Evolutionary conservation across 2,113 vertebrate species (phyloP).

Genomic region (Micronycteris hirsuta): DNA sequence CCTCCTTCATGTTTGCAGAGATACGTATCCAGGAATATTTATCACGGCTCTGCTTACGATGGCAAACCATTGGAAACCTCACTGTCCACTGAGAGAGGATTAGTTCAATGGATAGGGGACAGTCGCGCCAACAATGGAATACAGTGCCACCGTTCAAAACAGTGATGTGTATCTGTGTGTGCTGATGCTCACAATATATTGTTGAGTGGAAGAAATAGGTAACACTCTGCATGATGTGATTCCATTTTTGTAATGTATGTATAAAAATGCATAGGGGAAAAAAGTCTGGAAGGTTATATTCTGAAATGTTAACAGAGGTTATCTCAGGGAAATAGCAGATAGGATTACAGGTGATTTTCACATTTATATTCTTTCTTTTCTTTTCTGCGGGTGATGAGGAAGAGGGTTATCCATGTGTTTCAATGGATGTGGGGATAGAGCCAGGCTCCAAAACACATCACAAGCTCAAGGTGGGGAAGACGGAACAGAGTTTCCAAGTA

Average conservation of each 20-base stretch:
- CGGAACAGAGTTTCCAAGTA: constrained; percentile 9
- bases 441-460: neutral
- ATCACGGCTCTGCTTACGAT: constrained; percentile 26
- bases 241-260: constrained; percentile 55
- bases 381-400: neutral
- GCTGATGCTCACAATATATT: constrained; percentile 42
- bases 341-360: constrained; percentile 27
- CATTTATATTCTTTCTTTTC: neutral
- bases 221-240: constrained; percentile 19
- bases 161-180: constrained; percentile 9
- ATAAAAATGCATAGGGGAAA: constrained; percentile 57
- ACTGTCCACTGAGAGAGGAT: constrained; percentile 44
- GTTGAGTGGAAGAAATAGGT: constrained; percentile 35
- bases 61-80: constrained; percentile 45
- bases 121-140: neutral
- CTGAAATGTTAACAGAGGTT: constrained; percentile 44
- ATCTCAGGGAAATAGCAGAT: constrained; percentile 32
- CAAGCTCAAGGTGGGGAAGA: neutral
- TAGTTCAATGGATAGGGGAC: constrained; percentile 1
- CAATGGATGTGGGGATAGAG: neutral
- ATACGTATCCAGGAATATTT: constrained; percentile 27
- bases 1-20: constrained; percentile 40
- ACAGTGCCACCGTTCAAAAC: neutral
- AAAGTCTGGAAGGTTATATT: neutral
- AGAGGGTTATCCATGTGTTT: neutral